These are phyloP conservation scores for Heliconius ismenius DNA, from an alignment of 2,888 invertebrate species.

Conservation along the genomic window DNA sequence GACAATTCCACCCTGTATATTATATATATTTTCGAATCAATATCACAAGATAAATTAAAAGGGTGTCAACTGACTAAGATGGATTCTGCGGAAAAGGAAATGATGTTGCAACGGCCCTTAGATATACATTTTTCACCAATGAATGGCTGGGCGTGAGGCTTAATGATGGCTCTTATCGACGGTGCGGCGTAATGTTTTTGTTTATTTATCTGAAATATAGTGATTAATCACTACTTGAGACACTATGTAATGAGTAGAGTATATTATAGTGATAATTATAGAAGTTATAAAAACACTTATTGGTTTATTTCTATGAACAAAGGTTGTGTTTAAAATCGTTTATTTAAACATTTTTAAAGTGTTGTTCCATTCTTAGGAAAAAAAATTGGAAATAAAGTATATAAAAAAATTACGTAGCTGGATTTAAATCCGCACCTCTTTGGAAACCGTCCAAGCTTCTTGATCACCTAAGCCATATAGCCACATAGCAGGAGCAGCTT, in stretches of 20 bases:
- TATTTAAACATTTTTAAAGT: too few relatives aligned
- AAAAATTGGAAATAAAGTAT: too few relatives aligned
- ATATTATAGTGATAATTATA: not conserved
- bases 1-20: too few relatives aligned
- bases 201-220: slow-evolving; percentile 24
- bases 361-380: too few relatives aligned
- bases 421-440: too few relatives aligned
- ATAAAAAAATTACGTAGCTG: too few relatives aligned
- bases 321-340: too few relatives aligned
- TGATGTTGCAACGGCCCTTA: slow-evolving; percentile 70
- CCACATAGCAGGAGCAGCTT: too few relatives aligned
- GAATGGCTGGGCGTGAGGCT: slow-evolving; percentile 49
- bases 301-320: too few relatives aligned
- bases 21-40: not conserved
- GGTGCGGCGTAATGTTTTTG: slow-evolving; percentile 50
- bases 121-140: slow-evolving; percentile 71
- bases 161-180: slow-evolving; percentile 52
- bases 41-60: slow-evolving; percentile 61
- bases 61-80: slow-evolving; percentile 75
- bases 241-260: not conserved
- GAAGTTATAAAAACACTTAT: too few relatives aligned
- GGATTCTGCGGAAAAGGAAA: slow-evolving; percentile 74
- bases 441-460: too few relatives aligned
- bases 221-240: not conserved
- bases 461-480: too few relatives aligned